Evolutionary conservation across 2,113 vertebrate species (phyloP), one percentile per base, ranked within the genome.

Genomic region (Epinephelus fuscoguttatus): DNA sequence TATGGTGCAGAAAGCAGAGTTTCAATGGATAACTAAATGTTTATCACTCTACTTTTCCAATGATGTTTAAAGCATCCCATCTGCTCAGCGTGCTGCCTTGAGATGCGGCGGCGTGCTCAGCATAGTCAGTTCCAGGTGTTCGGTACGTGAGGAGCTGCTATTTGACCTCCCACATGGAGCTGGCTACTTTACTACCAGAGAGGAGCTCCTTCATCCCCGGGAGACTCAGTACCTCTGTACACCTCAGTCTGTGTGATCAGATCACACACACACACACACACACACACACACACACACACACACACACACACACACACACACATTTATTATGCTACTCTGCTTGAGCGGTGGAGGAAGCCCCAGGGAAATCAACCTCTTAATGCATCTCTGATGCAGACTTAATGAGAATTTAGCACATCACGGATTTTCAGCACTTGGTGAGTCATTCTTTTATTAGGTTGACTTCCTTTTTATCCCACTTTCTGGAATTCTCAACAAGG

Each of bases 331-430:
- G 84, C 83, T 85, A 76, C 87, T 91, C 85, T 93, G 87, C 87
- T 84, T 88, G 72, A 88, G 89, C 75, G 45, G 75, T 78, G 77
- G 84, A 88, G 78, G 81, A 68, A 86, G 76, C 81, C 80, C 83
- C 63, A 15, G 93, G 94, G 95, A 95, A 95, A 95, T 95, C 92
- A 93, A 90, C 85, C 90, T 92, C 93, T 94, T 95, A 95, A 94
- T 95, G 92, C 93, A 93, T 91, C 93, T 95, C 91, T 93, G 90
- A 94, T 95, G 93, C 89, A 82, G 89, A 94, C 93, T 94, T 94
- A 95, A 95, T 95, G 92, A 94, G 94, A 95, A 94, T 95, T 95
- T 94, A 94, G 91, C 92, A 94, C 90, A 90, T 95, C 93, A 89
- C 64, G 33, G 91, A 93, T 93, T 94, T 90, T 92, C 85, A 79